Evolutionary conservation across 2,113 vertebrate species (phyloP).

Genomic region (Petrocephalus zakoni): DNA sequence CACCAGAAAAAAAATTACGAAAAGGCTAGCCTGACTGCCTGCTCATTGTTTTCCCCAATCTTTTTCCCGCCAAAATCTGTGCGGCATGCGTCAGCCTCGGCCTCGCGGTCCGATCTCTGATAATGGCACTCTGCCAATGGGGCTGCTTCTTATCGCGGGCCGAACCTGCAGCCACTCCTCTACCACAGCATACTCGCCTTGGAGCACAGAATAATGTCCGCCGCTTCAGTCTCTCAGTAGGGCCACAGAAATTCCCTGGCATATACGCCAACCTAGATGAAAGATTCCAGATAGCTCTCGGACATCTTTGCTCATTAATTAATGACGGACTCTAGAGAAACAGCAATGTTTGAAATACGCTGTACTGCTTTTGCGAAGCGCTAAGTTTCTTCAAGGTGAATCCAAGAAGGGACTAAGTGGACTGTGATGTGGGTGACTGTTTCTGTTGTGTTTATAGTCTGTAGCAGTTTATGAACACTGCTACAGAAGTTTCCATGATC

Average conservation of each 20-base stretch:
- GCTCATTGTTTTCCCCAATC: neutral
- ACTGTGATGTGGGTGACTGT: neutral
- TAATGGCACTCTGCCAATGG: neutral
- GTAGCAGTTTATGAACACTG: neutral
- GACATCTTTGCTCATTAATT: conserved; percentile 4
- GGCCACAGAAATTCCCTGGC: neutral
- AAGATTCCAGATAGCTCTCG: neutral
- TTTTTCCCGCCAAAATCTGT: conserved; percentile 12
- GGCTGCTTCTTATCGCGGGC: neutral
- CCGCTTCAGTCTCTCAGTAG: neutral
- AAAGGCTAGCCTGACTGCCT: neutral
- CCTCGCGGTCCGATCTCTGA: conserved; percentile 4
- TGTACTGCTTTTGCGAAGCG: neutral
- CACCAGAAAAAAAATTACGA: neutral
- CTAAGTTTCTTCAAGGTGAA: neutral
- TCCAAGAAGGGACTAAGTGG: neutral
- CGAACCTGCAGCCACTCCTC: neutral
- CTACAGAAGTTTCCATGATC: neutral
- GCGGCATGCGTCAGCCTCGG: neutral
- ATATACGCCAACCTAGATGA: neutral
- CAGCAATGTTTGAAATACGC: neutral
- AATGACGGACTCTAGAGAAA: neutral
- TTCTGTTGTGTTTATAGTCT: no score
- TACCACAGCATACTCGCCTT: neutral
- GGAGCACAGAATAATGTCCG: neutral